A percentile compares a stretch with the other conserved stretches of the same genome.
Conservation (phyloP, 1,140 invertebrate species). For the Cydia fagiglandana region DNA sequence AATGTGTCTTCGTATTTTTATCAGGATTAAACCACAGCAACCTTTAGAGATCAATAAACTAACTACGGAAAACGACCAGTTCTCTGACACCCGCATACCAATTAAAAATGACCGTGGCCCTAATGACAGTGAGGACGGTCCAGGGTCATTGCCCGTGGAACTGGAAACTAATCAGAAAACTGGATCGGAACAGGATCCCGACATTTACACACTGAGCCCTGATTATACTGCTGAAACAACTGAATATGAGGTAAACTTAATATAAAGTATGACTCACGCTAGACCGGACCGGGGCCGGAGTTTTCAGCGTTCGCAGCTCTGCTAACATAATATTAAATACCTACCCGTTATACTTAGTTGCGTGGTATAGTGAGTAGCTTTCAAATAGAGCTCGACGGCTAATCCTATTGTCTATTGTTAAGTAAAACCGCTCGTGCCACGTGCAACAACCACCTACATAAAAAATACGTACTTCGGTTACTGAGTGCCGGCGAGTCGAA, state of each 20-base stretch:
- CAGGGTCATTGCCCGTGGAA: background rate
- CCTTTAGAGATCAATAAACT: background rate
- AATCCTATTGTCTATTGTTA: too few relatives aligned
- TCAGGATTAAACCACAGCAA: background rate
- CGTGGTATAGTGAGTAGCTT: too few relatives aligned
- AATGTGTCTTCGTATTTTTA: background rate
- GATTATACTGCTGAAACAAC: background rate
- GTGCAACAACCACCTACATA: too few relatives aligned
- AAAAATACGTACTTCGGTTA: too few relatives aligned
- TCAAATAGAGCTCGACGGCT: too few relatives aligned
- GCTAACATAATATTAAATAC: too few relatives aligned
- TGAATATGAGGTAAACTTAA: constrained; percentile 3
- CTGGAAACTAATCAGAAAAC: background rate
- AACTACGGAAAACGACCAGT: background rate
- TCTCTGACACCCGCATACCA: background rate
- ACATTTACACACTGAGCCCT: background rate
- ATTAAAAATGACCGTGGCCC: background rate
- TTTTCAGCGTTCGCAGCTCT: too few relatives aligned
- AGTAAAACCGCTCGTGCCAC: too few relatives aligned
- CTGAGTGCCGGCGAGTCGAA: too few relatives aligned
- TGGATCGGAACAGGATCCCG: background rate
- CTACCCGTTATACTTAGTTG: too few relatives aligned
- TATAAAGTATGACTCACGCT: too few relatives aligned
- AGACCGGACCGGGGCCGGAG: too few relatives aligned
- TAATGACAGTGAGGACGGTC: background rate